Base-by-base conservation (phyloP, 2,888 invertebrate species). In the Caradrina kadenii region DNA sequence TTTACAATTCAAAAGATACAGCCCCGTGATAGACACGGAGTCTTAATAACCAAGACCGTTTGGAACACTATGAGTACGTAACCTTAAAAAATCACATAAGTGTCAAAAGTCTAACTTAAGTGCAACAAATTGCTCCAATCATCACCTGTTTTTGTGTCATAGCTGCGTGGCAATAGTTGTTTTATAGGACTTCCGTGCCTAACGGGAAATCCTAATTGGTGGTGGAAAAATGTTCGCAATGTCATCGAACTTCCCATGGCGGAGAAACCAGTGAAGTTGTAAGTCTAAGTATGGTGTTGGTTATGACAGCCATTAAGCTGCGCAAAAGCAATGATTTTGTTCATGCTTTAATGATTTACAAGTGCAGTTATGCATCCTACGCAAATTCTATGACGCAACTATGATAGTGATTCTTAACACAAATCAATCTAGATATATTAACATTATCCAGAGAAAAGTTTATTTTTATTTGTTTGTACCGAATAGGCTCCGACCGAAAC, bases 201-300 rank as follows among this genome's bases (percentile, higher is more conserved):
- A 63, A 74, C 80, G 58, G 82, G 82, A 84, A 84, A 77, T 77
- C 62, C 69, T 76, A 82, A 71, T 64, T 42, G 21, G 62, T 45
- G 49, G 35, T 59, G 31, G 70, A 77, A 68, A 77, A 69, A 84
- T 77, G 69, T 35, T 69, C 13, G 49, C 56, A 70, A 80, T 71
- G 77, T 66, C 80, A 71, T 58, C 48, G 80, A 76, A 82, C 83
- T 82, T 80, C 70, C 76, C 55, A 49, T 58, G 39, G 26, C 1
- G 55, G 81, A 55, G 78, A 76, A 82, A 83, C 83, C 73, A 11
- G 75, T 74, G 42, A 26, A 55, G 54, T 54, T 54, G 69, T 60
- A 35, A 49, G 22, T 21, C 81, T 82, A 69, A 70, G 54, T 77
- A 73, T 63, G 67, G 73, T 15, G 54, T 53, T 26, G 21, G 48